These are phyloP conservation scores for Dreissena polymorpha DNA, from an alignment of 1,140 invertebrate genomes.

Conservation along the genomic window DNA sequence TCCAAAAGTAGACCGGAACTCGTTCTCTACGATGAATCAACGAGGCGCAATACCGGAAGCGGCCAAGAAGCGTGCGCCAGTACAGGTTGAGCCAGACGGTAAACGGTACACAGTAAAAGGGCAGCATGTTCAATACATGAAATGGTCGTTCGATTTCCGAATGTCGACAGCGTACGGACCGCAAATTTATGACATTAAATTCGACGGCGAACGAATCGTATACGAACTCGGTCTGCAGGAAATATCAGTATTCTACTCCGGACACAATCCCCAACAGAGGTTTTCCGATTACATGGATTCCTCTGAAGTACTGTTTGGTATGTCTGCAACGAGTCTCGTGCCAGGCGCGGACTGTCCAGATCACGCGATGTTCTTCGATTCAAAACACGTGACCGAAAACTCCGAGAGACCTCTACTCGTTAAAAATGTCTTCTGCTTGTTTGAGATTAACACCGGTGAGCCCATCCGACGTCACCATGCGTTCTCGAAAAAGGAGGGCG, in stretches of 20 bases:
- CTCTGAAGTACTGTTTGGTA: constrained; percentile 60
- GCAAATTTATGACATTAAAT: constrained; percentile 64
- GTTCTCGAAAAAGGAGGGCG: constrained; percentile 27
- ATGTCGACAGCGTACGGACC: constrained; percentile 61
- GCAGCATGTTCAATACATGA: constrained; percentile 59
- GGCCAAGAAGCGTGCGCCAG: constrained; percentile 35
- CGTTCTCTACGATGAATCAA: constrained; percentile 23
- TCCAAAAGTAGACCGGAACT: constrained; percentile 16
- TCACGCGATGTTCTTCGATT: constrained; percentile 63
- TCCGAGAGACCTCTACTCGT: background rate
- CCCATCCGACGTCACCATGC: constrained; percentile 67
- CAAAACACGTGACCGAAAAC: constrained; percentile 44
- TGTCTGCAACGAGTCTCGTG: constrained; percentile 59
- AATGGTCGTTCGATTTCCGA: constrained; percentile 67
- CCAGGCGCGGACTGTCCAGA: constrained; percentile 74
- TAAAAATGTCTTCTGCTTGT: constrained; percentile 69
- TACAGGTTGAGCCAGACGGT: constrained; percentile 58
- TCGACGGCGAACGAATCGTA: constrained; percentile 58
- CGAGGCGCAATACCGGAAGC: constrained; percentile 30
- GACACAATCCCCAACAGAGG: constrained; percentile 56
- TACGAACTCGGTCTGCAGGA: constrained; percentile 74
- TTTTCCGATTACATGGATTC: constrained; percentile 68
- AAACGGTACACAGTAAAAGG: constrained; percentile 60
- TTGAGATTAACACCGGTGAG: constrained; percentile 67
- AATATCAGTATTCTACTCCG: constrained; percentile 65